A percentile compares a stretch with the other conserved stretches of the same genome.
Conservation (phyloP, 2,113 vertebrate species). For the Centropus unirufus region DNA sequence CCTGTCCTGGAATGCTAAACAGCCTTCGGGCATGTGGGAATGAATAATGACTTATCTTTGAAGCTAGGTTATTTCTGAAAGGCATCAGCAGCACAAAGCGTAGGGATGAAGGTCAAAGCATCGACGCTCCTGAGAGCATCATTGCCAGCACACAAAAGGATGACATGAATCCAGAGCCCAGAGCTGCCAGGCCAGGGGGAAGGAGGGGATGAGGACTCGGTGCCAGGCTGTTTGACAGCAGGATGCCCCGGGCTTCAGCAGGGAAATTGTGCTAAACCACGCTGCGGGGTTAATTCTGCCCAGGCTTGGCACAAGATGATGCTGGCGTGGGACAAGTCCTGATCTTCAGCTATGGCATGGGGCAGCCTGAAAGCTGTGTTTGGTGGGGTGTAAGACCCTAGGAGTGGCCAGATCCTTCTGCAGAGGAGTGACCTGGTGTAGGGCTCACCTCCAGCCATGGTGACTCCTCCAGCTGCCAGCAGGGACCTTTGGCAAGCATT, state of each 20-base stretch:
- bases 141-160: not conserved
- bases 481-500: not conserved
- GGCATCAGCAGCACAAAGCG: not conserved
- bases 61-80: not conserved
- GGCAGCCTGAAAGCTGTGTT: not conserved
- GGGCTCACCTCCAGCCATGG: fast-evolving
- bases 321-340: not conserved
- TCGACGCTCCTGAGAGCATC: not conserved
- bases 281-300: not conserved
- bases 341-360: not conserved
- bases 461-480: not conserved
- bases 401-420: not conserved
- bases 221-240: not conserved
- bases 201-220: not conserved
- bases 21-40: not conserved
- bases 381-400: not conserved
- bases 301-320: not conserved
- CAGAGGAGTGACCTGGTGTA: not conserved
- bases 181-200: not conserved
- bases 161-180: not conserved
- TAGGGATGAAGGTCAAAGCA: not conserved
- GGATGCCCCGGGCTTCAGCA: not conserved
- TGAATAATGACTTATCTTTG: not conserved
- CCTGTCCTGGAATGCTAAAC: constrained; percentile 29
- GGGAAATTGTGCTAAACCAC: not conserved